Conservation (phyloP, 2,888 invertebrate genomes). For the Crepidodera aurea region DNA sequence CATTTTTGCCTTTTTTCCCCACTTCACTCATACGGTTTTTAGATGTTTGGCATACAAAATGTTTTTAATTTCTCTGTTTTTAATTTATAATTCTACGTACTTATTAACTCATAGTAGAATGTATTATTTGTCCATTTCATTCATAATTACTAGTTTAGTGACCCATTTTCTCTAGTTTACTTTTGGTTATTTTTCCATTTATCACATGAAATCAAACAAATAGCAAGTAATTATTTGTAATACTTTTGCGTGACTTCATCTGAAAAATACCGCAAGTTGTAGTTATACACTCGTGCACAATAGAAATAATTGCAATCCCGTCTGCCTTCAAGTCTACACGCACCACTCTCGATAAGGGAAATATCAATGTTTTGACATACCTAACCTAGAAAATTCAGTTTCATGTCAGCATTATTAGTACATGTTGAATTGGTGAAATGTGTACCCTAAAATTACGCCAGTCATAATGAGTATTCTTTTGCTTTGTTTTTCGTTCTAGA, state of each 20-base stretch:
- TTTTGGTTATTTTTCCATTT: slow-evolving; percentile 38
- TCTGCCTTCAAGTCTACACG: slow-evolving; percentile 60
- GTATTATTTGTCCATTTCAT: neutral
- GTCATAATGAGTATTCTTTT: too few species aligned
- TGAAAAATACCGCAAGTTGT: slow-evolving; percentile 54
- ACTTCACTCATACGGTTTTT: neutral
- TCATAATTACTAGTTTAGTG: neutral
- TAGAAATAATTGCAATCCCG: slow-evolving; percentile 58
- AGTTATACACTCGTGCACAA: slow-evolving; percentile 54
- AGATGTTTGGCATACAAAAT: neutral
- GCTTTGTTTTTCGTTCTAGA: too few species aligned
- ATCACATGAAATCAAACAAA: slow-evolving; percentile 53
- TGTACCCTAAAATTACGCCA: neutral
- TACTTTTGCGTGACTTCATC: slow-evolving; percentile 57
- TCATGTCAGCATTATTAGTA: neutral
- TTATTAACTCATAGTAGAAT: neutral
- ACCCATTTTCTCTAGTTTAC: neutral
- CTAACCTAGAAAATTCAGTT: slow-evolving; percentile 24
- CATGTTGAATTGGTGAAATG: neutral
- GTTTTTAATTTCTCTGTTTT: too few species aligned
- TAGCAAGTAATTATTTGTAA: slow-evolving; percentile 57
- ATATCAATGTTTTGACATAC: slow-evolving; percentile 37
- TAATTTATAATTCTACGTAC: too few species aligned
- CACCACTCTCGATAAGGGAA: slow-evolving; percentile 42
- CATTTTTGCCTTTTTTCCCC: neutral